Conservation (phyloP, 2,113 vertebrate genomes). For the Numenius arquata region DNA sequence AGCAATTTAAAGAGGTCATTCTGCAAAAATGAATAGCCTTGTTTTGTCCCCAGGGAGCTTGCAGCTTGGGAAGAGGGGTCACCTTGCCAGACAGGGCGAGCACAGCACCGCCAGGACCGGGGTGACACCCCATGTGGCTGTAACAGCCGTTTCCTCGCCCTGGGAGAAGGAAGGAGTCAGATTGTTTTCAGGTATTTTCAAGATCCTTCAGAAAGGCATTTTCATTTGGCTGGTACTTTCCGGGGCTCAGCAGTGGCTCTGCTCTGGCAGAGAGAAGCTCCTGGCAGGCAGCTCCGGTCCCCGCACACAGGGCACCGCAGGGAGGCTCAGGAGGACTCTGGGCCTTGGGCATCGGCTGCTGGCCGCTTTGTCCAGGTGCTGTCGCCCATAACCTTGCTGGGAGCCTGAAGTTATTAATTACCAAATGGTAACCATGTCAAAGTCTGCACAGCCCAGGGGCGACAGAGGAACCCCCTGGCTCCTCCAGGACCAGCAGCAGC, state of each 20-base stretch:
- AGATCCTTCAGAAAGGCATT: not conserved
- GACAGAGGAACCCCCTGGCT: not conserved
- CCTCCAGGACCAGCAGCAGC: not conserved
- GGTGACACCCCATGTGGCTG: rapidly evolving
- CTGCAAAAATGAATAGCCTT: not conserved
- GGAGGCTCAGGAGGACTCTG: rapidly evolving
- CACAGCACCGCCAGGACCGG: not conserved
- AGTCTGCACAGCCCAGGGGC: not conserved
- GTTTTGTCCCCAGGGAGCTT: not conserved
- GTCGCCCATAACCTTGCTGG: not conserved
- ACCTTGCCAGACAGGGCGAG: rapidly evolving
- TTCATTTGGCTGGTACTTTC: not conserved
- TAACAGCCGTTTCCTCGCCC: not conserved
- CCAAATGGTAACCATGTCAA: rapidly evolving
- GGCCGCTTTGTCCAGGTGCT: not conserved
- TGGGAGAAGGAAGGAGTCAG: not conserved
- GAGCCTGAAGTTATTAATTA: rapidly evolving
- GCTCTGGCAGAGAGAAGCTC: not conserved
- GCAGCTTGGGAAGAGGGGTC: not conserved
- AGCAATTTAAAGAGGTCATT: rapidly evolving
- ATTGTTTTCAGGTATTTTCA: not conserved
- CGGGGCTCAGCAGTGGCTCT: not conserved
- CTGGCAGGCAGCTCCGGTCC: not conserved
- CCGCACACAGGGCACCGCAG: rapidly evolving
- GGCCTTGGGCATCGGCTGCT: not conserved